A percentile compares a stretch with the other conserved stretches of the same genome.
Conservation (phyloP, 2,888 invertebrate genomes). For the Hemaris fuciformis region DNA sequence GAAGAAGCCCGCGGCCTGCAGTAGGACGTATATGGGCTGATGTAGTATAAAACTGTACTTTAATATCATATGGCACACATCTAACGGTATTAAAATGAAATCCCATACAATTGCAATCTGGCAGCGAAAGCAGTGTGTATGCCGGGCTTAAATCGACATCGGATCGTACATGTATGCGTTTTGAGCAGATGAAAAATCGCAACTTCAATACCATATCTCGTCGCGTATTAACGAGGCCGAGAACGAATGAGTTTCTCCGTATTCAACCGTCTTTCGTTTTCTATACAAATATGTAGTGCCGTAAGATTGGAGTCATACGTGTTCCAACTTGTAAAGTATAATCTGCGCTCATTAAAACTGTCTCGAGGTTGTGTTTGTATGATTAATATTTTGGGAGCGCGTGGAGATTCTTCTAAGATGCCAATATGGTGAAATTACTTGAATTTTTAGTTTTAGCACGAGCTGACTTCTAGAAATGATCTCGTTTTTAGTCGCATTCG, state of each 20-base stretch:
- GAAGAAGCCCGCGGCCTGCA: no score
- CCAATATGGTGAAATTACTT: neutral
- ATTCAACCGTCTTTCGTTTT: neutral
- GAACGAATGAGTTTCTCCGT: slow-evolving; percentile 7
- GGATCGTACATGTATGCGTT: neutral
- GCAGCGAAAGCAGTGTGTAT: neutral
- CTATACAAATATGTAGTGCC: slow-evolving; percentile 1
- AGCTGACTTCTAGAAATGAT: neutral
- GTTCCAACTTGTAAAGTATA: neutral
- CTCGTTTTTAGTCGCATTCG: neutral
- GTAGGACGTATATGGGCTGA: no score
- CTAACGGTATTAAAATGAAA: no score
- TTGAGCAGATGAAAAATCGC: slow-evolving; percentile 7
- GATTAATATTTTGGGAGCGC: neutral
- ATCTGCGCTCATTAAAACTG: slow-evolving; percentile 3
- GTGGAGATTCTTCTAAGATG: neutral
- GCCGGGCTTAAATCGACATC: neutral
- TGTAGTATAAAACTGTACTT: neutral
- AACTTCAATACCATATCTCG: slow-evolving; percentile 10
- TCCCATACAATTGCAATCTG: no score
- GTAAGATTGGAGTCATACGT: slow-evolving; percentile 1
- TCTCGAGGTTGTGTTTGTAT: neutral
- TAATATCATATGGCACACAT: no score
- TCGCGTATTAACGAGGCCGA: slow-evolving; percentile 9
- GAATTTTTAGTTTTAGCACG: neutral